These are phyloP conservation scores for Pantherophis alleghaniensis DNA, from an alignment of 2,797 vertebrate genomes.

Conservation along the genomic window DNA sequence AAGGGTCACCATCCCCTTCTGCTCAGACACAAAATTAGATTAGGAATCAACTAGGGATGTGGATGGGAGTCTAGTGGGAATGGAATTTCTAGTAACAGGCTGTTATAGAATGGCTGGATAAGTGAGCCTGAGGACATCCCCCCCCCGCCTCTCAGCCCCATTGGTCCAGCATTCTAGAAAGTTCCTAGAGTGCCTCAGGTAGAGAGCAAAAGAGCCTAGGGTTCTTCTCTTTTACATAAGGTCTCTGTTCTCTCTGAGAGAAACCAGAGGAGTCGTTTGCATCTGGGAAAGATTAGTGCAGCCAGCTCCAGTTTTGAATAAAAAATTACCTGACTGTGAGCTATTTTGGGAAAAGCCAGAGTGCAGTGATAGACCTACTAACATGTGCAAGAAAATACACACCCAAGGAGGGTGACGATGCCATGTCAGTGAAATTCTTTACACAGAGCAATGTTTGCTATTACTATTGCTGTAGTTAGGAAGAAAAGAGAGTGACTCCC, in stretches of 20 bases:
- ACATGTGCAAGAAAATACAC: not conserved
- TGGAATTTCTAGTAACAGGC: not conserved
- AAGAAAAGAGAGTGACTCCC: not conserved
- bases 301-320: constrained; percentile 6
- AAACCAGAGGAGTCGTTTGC: not conserved
- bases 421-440: not conserved
- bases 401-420: not conserved
- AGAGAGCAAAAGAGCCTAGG: too few species aligned
- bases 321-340: not conserved
- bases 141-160: not conserved
- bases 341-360: not conserved
- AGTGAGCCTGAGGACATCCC: not conserved
- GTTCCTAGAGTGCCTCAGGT: not conserved
- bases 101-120: not conserved
- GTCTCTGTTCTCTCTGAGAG: not conserved
- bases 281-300: not conserved
- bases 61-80: not conserved
- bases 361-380: not conserved
- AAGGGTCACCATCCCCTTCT: not conserved
- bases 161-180: not conserved
- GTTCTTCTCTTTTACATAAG: not conserved
- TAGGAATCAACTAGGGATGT: not conserved
- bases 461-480: not conserved
- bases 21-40: not conserved
- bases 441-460: not conserved